phyloP scores from a whole-genome alignment of 1,140 invertebrate genomes.

The Drosophila pandora region DNA sequence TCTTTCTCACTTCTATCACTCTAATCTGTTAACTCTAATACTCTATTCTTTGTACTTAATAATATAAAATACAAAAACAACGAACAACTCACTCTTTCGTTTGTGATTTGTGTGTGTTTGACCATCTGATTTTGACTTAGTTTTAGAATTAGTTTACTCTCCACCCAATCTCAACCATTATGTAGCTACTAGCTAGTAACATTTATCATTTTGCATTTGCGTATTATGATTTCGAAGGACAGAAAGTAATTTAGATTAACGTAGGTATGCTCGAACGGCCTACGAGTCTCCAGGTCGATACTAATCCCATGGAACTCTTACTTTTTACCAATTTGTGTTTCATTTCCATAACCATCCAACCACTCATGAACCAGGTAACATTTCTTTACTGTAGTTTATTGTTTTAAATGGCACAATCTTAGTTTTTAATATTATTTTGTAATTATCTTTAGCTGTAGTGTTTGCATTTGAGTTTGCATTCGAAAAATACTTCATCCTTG shows the following conservation, averaged over 20 bases:
- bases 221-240: conserved; percentile 15
- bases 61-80: conserved; percentile 30
- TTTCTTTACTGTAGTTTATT: conserved; percentile 45
- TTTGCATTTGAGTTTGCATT: conserved; percentile 76
- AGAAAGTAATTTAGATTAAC: conserved; percentile 5
- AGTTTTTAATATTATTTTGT: conserved; percentile 62
- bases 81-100: conserved; percentile 10
- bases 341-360: conserved; percentile 27
- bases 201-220: conserved; percentile 30
- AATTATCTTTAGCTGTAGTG: conserved; percentile 69
- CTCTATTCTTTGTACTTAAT: conserved; percentile 64
- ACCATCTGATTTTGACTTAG: conserved; percentile 40
- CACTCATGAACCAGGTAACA: conserved; percentile 43
- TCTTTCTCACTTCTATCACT: background rate
- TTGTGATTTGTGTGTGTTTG: conserved; percentile 42
- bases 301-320: conserved; percentile 11
- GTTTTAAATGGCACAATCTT: conserved; percentile 45
- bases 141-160: conserved; percentile 13
- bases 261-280: conserved; percentile 7
- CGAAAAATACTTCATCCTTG: conserved; percentile 38
- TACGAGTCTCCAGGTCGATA: conserved; percentile 10
- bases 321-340: background rate
- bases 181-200: conserved; percentile 43
- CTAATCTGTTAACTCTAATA: background rate
- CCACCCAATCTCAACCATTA: conserved; percentile 38